A percentile compares a stretch with the other conserved stretches of the same genome.
Evolutionary conservation across 2,797 vertebrate species (phyloP).

Genomic region (Mus caroli): DNA sequence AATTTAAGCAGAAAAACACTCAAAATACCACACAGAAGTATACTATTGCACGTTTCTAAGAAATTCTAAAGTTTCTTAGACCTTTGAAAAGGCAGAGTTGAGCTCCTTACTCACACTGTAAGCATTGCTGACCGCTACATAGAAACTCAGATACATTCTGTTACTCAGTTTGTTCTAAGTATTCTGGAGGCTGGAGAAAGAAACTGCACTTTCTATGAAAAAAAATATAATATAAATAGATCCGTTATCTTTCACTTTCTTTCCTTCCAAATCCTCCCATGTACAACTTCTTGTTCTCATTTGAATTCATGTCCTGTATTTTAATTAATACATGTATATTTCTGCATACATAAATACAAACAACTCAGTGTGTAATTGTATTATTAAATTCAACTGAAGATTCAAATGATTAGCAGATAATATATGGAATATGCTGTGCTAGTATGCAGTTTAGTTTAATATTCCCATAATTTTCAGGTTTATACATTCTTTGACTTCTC

Average conservation of each 20-base stretch:
- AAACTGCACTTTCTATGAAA: neutral
- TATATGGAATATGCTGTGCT: neutral
- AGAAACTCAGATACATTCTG: neutral
- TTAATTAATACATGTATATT: neutral
- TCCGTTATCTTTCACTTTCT: neutral
- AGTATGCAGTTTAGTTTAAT: neutral
- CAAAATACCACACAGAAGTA: conserved; percentile 19
- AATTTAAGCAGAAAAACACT: conserved; percentile 47
- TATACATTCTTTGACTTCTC: neutral
- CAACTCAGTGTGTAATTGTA: too few species aligned
- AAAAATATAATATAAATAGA: neutral
- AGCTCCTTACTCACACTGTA: neutral
- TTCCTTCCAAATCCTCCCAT: neutral
- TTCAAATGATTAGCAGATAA: neutral
- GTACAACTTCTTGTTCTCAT: too few species aligned
- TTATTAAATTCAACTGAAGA: neutral
- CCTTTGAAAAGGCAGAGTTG: neutral
- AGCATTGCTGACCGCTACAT: neutral
- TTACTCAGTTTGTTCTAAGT: neutral
- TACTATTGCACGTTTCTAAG: neutral
- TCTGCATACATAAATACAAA: neutral
- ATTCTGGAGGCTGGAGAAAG: neutral
- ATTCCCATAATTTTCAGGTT: neutral
- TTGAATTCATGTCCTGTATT: neutral
- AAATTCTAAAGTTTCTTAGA: neutral